Base-by-base conservation (phyloP, 2,888 invertebrate species). In the Atrina japonica region DNA sequence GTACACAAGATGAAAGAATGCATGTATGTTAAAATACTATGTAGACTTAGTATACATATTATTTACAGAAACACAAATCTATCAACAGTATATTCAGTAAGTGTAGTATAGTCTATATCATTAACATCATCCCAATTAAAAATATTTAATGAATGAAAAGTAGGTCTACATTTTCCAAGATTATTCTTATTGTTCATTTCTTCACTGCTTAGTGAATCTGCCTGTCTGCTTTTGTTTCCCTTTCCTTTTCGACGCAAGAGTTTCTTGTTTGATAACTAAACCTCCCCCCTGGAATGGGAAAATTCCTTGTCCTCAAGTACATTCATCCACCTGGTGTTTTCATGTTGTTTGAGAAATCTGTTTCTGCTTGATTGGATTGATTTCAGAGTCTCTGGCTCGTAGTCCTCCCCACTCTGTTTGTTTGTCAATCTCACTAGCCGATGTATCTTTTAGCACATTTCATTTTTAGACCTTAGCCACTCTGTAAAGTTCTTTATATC, bases 131-230 rank as follows among this genome's bases (percentile, higher is more conserved):
- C n/a, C n/a, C n/a, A n/a, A n/a, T n/a, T n/a, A n/a, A n/a, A n/a
- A n/a, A n/a, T n/a, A n/a, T n/a, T n/a, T n/a, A n/a, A n/a, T n/a
- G n/a, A n/a, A n/a, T n/a, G n/a, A n/a, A n/a, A n/a, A n/a, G n/a
- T n/a, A n/a, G n/a, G n/a, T n/a, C n/a, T 52, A 64, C 66, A 56
- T 16, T 30, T 35, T 5, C 72, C 72, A 14, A 67, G n/a, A 3
- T 64, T 25, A 7, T 43, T 30, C 18, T 47, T 45, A 18, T 64
- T 52, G 23, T 61, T 23, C 3, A 71, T 25, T 23, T 66, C 66
- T 18, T 66, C 66, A 21, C 50, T 35, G 1, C 52, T 72, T 18
- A 72, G 55, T 2, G 68, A 64, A 11, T 68, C 68, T 35, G 72
- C 59, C 18, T 64, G 27, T 5, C 29, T 58, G 6, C 21, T 18